Evolutionary conservation across 2,113 vertebrate species (phyloP), one percentile per base, ranked within the genome.

Genomic region (Mesoclemmys tuberculata): DNA sequence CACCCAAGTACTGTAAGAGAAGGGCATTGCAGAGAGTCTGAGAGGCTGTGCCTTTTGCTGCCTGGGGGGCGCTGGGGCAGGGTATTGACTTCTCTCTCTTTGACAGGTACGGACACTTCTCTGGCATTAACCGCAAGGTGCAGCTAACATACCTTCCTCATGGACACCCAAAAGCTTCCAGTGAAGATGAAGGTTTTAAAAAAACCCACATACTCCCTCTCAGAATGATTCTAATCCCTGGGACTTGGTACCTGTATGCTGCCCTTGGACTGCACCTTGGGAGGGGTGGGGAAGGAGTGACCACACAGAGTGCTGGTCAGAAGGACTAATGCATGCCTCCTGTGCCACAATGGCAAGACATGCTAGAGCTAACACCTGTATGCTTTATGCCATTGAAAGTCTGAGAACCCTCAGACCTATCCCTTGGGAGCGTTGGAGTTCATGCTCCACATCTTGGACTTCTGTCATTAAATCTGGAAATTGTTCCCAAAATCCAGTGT

Each of bases 71-170:
- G 18, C 77, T 38, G 54, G 29, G 61, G n/a, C 51, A 81, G 80
- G 75, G 14, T 22, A 10, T 71, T n/a, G 49, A 6, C 8, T 27
- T 95, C 31, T 75, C 19, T 68, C 64, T 83, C 82, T 31, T 75
- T 77, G 88, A 26, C 97, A 99, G 99, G 99, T 99, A 99, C 19
- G 99, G 99, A 7, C 99, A 99, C 97, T 99, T 99, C 97, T 99
- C 99, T 78, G 99, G 99, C 88, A 99, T 99, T 97, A 99, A 99
- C 97, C 98, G 99, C 90, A 99, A 99, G 93, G 99, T 99, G 80
- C 99, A 99, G 94, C 94, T 99, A 81, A 99, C 99, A 13, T 99
- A 99, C 91, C 98, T 99, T 96, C 99, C 99, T 90, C 98, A 99
- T 75, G 99, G 99, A 90, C 99, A 98, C 89, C 99, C 99, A 68